These are phyloP conservation scores for Amorpha juglandis DNA, from an alignment of 2,888 invertebrate genomes.

Conservation along the genomic window DNA sequence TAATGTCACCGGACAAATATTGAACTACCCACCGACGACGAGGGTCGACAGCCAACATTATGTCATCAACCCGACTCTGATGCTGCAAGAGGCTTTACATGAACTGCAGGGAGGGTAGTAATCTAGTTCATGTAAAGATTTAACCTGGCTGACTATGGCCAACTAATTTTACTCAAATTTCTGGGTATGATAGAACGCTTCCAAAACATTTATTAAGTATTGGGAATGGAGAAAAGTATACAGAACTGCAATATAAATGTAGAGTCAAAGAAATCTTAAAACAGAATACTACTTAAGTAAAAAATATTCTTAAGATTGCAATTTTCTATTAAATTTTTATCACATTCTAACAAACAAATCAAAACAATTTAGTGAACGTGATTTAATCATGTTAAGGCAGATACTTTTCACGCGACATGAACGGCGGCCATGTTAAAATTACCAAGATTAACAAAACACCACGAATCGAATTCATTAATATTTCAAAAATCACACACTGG, in stretches of 20 bases:
- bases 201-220: too few species aligned
- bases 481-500: conserved; percentile 23
- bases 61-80: background rate
- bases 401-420: background rate
- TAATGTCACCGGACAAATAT: conserved; percentile 36
- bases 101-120: background rate
- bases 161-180: too few species aligned
- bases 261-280: too few species aligned
- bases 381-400: background rate
- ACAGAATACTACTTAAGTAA: background rate
- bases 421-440: conserved; percentile 7
- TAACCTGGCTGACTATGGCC: too few species aligned
- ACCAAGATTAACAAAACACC: conserved; percentile 29
- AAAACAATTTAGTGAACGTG: background rate
- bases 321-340: background rate
- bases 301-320: background rate
- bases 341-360: background rate
- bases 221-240: too few species aligned
- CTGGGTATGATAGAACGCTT: too few species aligned
- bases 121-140: background rate
- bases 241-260: too few species aligned
- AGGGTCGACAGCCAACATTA: background rate
- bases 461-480: conserved; percentile 27
- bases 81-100: background rate
- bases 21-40: conserved; percentile 31